phyloP scores from a whole-genome alignment of 2,113 vertebrate species.

The Corythaixoides concolor region DNA sequence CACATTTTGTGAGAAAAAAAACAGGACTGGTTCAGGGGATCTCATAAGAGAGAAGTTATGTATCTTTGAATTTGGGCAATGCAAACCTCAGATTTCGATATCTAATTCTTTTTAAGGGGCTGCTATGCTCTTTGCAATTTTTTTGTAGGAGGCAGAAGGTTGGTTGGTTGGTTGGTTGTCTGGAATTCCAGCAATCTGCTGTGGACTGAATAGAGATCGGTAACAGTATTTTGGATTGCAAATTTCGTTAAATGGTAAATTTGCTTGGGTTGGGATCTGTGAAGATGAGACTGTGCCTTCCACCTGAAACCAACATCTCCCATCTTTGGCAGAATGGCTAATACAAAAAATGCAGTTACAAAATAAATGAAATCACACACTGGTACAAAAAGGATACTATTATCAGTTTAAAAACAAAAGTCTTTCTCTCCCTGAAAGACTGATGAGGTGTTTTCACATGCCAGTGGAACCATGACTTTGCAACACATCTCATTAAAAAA shows the following conservation, averaged over 20 bases:
- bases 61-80: background rate
- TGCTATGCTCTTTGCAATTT: background rate
- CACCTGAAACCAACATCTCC: background rate
- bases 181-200: background rate
- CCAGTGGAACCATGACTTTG: background rate
- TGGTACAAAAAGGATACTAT: background rate
- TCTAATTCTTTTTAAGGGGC: background rate
- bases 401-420: background rate
- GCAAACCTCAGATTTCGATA: background rate
- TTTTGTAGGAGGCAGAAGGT: background rate
- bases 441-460: background rate
- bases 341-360: background rate
- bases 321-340: background rate
- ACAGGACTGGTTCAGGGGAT: background rate
- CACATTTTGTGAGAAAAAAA: background rate
- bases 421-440: background rate
- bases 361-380: background rate
- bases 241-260: background rate
- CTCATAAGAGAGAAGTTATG: background rate
- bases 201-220: background rate
- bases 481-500: background rate
- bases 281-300: background rate
- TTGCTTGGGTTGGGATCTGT: background rate
- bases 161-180: background rate
- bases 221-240: background rate